Evolutionary conservation across 2,113 vertebrate species (phyloP).

Genomic region (Eclectus roratus): DNA sequence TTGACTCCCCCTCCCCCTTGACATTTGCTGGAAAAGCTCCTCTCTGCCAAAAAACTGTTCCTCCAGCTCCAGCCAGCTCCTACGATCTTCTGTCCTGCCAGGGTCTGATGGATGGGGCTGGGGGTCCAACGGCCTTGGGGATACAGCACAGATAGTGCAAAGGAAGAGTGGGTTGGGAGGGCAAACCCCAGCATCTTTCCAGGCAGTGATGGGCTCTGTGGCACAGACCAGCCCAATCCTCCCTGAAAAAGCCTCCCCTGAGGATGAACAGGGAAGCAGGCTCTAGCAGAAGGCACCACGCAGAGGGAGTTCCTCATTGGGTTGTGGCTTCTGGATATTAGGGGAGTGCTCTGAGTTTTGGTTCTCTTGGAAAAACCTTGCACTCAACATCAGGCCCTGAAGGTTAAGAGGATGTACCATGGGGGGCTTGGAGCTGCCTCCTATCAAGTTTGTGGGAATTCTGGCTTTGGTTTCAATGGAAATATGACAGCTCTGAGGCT

Average conservation of each 20-base stretch:
- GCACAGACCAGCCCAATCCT: background rate
- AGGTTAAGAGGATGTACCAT: background rate
- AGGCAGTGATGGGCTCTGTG: background rate
- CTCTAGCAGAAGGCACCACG: background rate
- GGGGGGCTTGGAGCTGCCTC: background rate
- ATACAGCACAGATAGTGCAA: background rate
- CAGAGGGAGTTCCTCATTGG: background rate
- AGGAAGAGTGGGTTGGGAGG: background rate
- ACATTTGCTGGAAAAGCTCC: conserved; percentile 53
- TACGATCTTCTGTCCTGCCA: background rate
- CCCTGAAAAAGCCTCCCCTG: background rate
- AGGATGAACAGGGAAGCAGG: rapidly evolving
- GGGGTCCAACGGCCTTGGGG: background rate
- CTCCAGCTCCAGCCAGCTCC: conserved; percentile 1
- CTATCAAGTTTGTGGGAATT: background rate
- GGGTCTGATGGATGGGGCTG: background rate
- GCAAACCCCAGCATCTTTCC: background rate
- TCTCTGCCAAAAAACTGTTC: conserved; percentile 24
- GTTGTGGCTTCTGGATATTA: background rate
- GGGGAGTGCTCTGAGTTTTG: background rate
- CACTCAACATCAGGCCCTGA: background rate
- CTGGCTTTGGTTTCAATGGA: background rate
- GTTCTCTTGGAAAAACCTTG: background rate
- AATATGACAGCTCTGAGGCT: background rate
- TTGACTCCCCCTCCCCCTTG: conserved; percentile 44